Base-by-base conservation (phyloP, 1,140 invertebrate genomes). In the Nomia melanderi region DNA sequence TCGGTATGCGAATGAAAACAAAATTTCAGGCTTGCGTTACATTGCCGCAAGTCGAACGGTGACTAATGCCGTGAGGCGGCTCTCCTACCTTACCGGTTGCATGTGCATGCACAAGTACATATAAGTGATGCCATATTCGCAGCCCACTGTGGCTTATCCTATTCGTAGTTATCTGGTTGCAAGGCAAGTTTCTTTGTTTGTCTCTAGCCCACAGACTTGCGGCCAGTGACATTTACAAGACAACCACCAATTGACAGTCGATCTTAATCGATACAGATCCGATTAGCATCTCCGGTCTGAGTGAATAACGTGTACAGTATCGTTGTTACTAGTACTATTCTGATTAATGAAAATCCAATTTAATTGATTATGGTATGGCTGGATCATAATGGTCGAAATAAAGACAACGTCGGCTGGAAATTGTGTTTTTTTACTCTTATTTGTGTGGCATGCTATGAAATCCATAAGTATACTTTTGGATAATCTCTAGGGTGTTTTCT, bases 21-120 rank as follows among this genome's bases (percentile, higher is more conserved):
- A 82, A 84, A 79, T 84, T 84, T 73, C 62, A 54, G 29, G 50
- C 14, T 11, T 17, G 25, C 60, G 66, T 75, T 75, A 50, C 60
- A 44, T 73, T 44, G 75, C 44, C 65, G 65, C 60, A 59, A 81
- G 81, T 64, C 78, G 82, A 86, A 86, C 77, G 81, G 50, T 87
- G 86, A 87, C 86, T 86, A 85, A 87, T 84, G 73, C 79, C 39
- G 50, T 62, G 62, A 63, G 74, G 36, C 70, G 69, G 53, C 41
- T 81, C 44, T 82, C 62, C 70, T 82, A 75, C 76, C 77, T 82
- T 53, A 6, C 59, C 65, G 23, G 53, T 70, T 78, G 67, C 75
- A 63, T 63, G 70, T 71, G 76, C 59, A 53, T 75, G 47, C 63
- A 74, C 23, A 67, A 54, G 27, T 74, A 80, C 82, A 72, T 82